Percentiles rank a stretch among this genome's conserved stretches.
Evolutionary conservation across 2,888 invertebrate species (phyloP).

Genomic region (Lamellibrachia satsuma): DNA sequence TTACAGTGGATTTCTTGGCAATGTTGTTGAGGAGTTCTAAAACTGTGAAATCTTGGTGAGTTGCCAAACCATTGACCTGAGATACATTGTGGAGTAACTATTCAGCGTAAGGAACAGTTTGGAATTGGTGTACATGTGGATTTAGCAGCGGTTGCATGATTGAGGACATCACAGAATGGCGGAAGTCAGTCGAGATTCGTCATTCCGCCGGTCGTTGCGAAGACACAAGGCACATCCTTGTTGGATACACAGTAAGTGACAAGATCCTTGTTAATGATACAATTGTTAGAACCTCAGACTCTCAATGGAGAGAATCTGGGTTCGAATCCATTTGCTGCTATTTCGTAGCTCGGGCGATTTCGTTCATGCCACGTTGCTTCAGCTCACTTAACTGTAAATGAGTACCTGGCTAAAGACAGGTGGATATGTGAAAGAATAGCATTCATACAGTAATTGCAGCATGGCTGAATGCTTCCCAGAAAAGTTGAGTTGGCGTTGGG

Average conservation of each 20-base stretch:
- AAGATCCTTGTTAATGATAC: background rate
- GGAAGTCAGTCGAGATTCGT: constrained; percentile 37
- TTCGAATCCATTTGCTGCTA: too few relatives aligned
- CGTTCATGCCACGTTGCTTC: too few relatives aligned
- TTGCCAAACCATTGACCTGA: background rate
- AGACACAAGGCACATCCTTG: constrained; percentile 39
- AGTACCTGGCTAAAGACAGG: too few relatives aligned
- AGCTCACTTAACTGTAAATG: too few relatives aligned
- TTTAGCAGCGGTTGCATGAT: background rate
- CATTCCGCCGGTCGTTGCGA: constrained; percentile 39
- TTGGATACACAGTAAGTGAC: constrained; percentile 43
- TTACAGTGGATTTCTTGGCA: background rate
- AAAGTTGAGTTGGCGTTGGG: too few relatives aligned
- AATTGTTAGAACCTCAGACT: background rate
- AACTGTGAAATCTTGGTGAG: background rate
- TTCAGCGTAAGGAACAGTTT: background rate
- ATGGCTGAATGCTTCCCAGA: too few relatives aligned
- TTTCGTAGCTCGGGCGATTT: too few relatives aligned
- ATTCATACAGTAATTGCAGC: too few relatives aligned
- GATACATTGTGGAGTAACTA: background rate
- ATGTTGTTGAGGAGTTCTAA: background rate
- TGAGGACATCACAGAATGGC: constrained; percentile 31
- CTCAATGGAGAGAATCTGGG: too few relatives aligned
- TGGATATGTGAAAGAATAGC: too few relatives aligned
- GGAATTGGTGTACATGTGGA: background rate